Percentiles rank a stretch among this genome's conserved stretches.
These are phyloP conservation scores for Helobdella robusta DNA, from an alignment of 2,888 invertebrate genomes.

Conservation along the genomic window DNA sequence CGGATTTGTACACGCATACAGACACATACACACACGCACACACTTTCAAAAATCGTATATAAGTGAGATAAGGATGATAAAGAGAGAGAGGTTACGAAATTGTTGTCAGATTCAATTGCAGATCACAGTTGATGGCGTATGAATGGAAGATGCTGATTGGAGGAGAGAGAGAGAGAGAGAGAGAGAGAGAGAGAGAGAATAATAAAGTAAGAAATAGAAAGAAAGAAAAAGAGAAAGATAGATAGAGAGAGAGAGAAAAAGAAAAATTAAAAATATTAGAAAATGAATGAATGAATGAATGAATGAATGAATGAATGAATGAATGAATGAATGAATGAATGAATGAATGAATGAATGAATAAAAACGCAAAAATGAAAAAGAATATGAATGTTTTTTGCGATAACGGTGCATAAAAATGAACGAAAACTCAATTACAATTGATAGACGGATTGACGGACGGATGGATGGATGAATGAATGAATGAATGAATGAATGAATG, in stretches of 20 bases:
- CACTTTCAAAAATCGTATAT: background rate
- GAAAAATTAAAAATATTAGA: background rate
- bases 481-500: background rate
- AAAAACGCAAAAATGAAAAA: too few species aligned
- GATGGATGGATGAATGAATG: background rate
- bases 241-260: background rate
- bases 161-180: conserved; percentile 4
- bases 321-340: background rate
- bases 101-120: background rate
- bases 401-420: too few species aligned
- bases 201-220: background rate
- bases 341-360: background rate
- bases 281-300: conserved; percentile 6
- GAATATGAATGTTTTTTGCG: too few species aligned
- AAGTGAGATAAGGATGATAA: background rate
- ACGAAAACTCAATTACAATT: too few species aligned
- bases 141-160: too few species aligned
- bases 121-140: too few species aligned
- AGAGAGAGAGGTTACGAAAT: background rate
- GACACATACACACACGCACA: background rate
- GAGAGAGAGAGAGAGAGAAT: background rate
- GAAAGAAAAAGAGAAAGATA: background rate
- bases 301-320: conserved; percentile 6
- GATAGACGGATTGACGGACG: background rate
- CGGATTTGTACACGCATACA: background rate